Evolutionary conservation across 2,113 vertebrate genomes (phyloP).

Genomic region (Sula dactylatra): DNA sequence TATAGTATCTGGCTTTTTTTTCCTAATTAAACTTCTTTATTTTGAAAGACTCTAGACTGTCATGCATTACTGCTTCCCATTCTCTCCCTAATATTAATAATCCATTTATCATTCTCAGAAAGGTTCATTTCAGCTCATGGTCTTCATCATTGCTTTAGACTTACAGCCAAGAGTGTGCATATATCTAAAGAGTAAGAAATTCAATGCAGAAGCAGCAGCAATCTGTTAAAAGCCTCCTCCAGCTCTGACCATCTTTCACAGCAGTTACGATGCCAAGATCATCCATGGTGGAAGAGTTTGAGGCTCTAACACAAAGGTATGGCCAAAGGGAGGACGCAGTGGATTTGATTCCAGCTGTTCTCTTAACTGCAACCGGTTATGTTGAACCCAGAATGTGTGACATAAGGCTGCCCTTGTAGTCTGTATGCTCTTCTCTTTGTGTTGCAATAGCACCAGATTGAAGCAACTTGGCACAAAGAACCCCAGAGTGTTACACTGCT

Average conservation of each 20-base stretch:
- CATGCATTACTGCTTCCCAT: neutral
- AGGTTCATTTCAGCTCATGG: neutral
- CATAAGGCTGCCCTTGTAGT: neutral
- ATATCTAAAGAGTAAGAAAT: neutral
- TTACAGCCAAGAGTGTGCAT: accelerated
- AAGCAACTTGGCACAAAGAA: neutral
- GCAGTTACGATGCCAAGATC: neutral
- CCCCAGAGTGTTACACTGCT: neutral
- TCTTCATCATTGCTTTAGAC: neutral
- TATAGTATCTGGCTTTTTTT: neutral
- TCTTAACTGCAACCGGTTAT: neutral
- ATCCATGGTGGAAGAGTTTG: neutral
- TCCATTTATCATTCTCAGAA: neutral
- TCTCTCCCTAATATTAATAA: neutral
- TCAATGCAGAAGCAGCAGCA: neutral
- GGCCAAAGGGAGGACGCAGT: neutral
- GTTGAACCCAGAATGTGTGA: neutral
- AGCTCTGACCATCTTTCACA: neutral
- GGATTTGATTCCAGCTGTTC: neutral
- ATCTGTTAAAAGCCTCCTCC: neutral
- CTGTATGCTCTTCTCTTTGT: neutral
- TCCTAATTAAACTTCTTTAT: neutral
- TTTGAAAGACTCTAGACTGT: neutral
- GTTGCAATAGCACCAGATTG: neutral
- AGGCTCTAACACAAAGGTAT: neutral